Evolutionary conservation across 2,888 invertebrate species (phyloP).

Genomic region (Baronia brevicornis): DNA sequence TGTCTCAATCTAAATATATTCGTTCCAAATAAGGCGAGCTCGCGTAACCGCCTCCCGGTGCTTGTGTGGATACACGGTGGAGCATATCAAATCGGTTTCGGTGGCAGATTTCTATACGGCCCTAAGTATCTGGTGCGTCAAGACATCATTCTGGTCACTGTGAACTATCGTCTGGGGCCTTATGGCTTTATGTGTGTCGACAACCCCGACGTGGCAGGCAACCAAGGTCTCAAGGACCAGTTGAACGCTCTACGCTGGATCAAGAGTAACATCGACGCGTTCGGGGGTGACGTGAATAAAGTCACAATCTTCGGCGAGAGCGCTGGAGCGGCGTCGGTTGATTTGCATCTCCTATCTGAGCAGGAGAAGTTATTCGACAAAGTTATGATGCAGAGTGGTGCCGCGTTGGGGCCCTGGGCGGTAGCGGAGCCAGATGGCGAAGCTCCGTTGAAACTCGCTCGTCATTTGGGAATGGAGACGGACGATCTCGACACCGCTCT

Average conservation of each 20-base stretch:
- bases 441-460: conserved; percentile 31
- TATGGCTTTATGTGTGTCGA: conserved; percentile 53
- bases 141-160: conserved; percentile 40
- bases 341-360: conserved; percentile 35
- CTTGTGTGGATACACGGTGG: conserved; percentile 48
- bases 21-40: conserved; percentile 35
- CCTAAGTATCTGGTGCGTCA: conserved; percentile 39
- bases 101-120: conserved; percentile 30
- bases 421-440: conserved; percentile 26
- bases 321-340: conserved; percentile 38
- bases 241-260: conserved; percentile 42
- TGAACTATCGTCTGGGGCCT: conserved; percentile 47
- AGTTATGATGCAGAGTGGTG: conserved; percentile 43
- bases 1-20: conserved; percentile 44
- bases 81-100: conserved; percentile 28
- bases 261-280: conserved; percentile 40
- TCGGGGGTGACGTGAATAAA: conserved; percentile 41
- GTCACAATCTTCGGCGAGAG: conserved; percentile 48
- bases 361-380: conserved; percentile 37
- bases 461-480: conserved; percentile 32
- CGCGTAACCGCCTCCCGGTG: conserved; percentile 34
- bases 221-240: conserved; percentile 52
- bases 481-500: conserved; percentile 31
- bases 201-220: conserved; percentile 38
- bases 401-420: conserved; percentile 22